phyloP scores from a whole-genome alignment of 2,888 invertebrate genomes.

The Petrophora chlorosata region DNA sequence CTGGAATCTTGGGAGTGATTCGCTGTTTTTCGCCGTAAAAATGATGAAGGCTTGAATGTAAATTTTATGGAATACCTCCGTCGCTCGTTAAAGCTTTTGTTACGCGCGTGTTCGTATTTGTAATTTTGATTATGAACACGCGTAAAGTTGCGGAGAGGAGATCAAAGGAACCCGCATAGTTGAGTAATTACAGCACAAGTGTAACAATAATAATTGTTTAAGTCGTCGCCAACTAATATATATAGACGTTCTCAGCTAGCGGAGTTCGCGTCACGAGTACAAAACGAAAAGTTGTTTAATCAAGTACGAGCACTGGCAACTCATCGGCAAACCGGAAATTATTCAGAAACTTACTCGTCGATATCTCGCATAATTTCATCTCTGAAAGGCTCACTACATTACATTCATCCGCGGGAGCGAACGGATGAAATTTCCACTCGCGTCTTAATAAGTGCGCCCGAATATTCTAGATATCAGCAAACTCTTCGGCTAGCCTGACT shows the following conservation, averaged over 20 bases:
- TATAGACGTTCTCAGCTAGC: constrained; percentile 3
- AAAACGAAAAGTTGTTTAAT: constrained; percentile 43
- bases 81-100: constrained; percentile 13
- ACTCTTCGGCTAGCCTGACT: constrained; percentile 75
- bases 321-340: constrained; percentile 47
- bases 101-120: constrained; percentile 1
- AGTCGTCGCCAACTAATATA: constrained; percentile 21
- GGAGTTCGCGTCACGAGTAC: constrained; percentile 26
- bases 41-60: constrained; percentile 35
- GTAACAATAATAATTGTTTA: constrained; percentile 18
- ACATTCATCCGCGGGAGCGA: constrained; percentile 64
- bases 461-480: constrained; percentile 80
- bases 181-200: constrained; percentile 9
- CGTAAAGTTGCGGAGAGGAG: neutral
- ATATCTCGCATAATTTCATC: constrained; percentile 62
- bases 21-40: constrained; percentile 44
- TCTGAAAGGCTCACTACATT: constrained; percentile 61
- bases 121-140: neutral
- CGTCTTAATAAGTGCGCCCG: constrained; percentile 71
- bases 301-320: constrained; percentile 42
- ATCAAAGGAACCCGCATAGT: neutral
- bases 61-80: constrained; percentile 29
- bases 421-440: constrained; percentile 66
- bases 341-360: constrained; percentile 43
- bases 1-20: constrained; percentile 49